These are phyloP conservation scores for Pseudotriccus pelzelni DNA, from an alignment of 2,797 vertebrate genomes.

Conservation along the genomic window DNA sequence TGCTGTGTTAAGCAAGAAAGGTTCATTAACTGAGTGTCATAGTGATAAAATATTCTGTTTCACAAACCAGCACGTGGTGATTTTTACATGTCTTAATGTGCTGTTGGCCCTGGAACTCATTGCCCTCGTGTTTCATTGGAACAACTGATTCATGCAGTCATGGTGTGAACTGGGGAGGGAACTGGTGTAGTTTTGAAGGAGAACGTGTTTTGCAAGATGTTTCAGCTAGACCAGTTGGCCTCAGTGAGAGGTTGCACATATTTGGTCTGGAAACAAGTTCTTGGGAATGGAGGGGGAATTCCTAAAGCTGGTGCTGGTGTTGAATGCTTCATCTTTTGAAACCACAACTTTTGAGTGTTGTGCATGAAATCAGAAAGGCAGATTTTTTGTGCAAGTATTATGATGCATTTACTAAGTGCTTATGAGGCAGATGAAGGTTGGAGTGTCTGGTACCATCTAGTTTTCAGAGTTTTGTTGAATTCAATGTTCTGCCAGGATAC, in stretches of 20 bases:
- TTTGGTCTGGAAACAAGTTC: background rate
- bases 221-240: background rate
- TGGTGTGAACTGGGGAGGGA: background rate
- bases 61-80: background rate
- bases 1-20: background rate
- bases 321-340: background rate
- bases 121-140: background rate
- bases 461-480: background rate
- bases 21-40: background rate
- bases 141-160: background rate
- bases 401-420: fast-evolving
- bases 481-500: background rate
- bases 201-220: background rate
- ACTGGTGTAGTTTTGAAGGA: background rate
- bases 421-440: background rate
- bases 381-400: background rate
- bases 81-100: background rate
- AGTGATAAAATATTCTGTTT: background rate
- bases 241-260: background rate
- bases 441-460: background rate
- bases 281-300: background rate
- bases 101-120: background rate
- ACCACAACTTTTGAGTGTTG: background rate
- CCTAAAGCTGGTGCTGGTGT: background rate
- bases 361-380: background rate